phyloP scores from a whole-genome alignment of 2,797 vertebrate genomes.

The Sebastes steindachneri region DNA sequence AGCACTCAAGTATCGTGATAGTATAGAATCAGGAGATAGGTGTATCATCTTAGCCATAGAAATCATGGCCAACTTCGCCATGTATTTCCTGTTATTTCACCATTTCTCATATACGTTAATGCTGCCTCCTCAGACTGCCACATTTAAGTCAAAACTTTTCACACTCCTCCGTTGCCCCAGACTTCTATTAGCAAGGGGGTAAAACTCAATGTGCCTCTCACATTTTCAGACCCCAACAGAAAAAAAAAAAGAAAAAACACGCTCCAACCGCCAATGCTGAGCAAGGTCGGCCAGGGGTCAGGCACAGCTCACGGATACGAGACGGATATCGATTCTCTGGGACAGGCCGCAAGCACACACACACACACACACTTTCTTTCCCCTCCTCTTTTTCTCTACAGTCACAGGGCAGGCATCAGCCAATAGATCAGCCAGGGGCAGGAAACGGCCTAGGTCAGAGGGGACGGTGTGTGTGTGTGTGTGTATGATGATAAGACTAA shows the following conservation, averaged over 20 bases:
- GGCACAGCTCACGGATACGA: slow-evolving; percentile 80
- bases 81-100: slow-evolving; percentile 45
- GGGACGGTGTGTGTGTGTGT: slow-evolving; percentile 47
- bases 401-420: slow-evolving; percentile 77
- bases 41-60: not conserved
- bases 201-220: slow-evolving; percentile 68
- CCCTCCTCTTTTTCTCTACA: slow-evolving; percentile 66
- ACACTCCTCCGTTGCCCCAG: slow-evolving; percentile 31
- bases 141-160: slow-evolving; percentile 58
- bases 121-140: slow-evolving; percentile 27
- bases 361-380: slow-evolving; percentile 37
- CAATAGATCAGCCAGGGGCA: slow-evolving; percentile 83
- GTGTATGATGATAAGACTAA: slow-evolving; percentile 74
- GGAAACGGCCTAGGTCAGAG: slow-evolving; percentile 78
- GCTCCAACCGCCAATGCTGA: slow-evolving; percentile 64
- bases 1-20: too few relatives aligned
- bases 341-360: slow-evolving; percentile 66
- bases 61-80: not conserved
- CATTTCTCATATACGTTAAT: not conserved
- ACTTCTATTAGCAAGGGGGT: slow-evolving; percentile 64
- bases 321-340: slow-evolving; percentile 82
- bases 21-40: too few relatives aligned
- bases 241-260: slow-evolving; percentile 43
- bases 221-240: slow-evolving; percentile 61
- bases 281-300: slow-evolving; percentile 81